Conservation (phyloP, 2,888 invertebrate genomes). For the Cheilosia urbana region DNA sequence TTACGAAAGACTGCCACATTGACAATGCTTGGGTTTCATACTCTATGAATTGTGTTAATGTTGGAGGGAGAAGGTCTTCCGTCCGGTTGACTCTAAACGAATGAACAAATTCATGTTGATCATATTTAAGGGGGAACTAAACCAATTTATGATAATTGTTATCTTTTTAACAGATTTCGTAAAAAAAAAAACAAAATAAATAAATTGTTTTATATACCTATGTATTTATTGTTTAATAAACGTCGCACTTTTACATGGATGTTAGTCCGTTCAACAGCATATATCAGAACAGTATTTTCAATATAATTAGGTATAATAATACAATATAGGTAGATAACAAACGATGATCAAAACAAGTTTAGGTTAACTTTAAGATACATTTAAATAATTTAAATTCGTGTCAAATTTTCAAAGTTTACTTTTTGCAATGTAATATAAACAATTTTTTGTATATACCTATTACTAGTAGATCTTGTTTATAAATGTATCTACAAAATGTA, state of each 20-base stretch:
- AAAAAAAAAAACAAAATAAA: not conserved
- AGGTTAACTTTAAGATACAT: not conserved
- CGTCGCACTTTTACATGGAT: constrained; percentile 12
- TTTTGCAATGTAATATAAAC: not conserved
- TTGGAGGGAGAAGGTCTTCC: constrained; percentile 54
- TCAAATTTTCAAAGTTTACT: not conserved
- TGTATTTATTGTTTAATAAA: constrained; percentile 45
- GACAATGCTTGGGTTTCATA: not conserved
- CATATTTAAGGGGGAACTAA: not conserved
- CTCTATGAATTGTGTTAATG: constrained; percentile 10
- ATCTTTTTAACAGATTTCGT: not conserved
- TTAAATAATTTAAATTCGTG: not conserved
- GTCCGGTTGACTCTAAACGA: not conserved
- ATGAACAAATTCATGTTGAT: constrained; percentile 25
- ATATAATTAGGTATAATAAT: not conserved
- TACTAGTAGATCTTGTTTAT: no score
- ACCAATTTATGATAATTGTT: not conserved
- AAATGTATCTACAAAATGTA: no score
- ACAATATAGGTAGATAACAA: constrained; percentile 19
- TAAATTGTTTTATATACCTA: not conserved
- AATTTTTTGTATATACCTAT: not conserved
- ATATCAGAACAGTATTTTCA: constrained; percentile 2
- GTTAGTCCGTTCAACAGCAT: constrained; percentile 1
- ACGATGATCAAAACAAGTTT: constrained; percentile 4
- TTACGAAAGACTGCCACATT: not conserved